Evolutionary conservation across 2,888 invertebrate species (phyloP).

Genomic region (Phyto melanocephala): DNA sequence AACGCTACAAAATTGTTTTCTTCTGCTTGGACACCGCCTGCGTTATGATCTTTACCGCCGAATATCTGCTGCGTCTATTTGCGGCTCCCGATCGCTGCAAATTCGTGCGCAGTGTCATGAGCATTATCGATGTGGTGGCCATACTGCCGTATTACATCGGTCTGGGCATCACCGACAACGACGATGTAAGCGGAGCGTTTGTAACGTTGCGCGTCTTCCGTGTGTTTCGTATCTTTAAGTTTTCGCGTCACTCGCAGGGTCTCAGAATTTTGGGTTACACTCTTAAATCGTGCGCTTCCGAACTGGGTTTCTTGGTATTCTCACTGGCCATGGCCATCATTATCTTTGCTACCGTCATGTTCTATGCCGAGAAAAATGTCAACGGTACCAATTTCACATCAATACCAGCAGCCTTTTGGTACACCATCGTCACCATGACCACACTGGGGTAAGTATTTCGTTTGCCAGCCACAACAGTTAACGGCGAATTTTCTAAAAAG

Average conservation of each 20-base stretch:
- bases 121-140: conserved; percentile 99
- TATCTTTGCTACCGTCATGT: conserved; percentile 99
- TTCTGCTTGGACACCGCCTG: conserved; percentile 99
- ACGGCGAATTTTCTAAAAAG: too few relatives aligned
- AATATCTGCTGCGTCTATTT: conserved; percentile 95
- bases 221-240: conserved; percentile 99
- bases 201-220: conserved; percentile 99
- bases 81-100: conserved; percentile 99
- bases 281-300: conserved; percentile 98
- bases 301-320: conserved; percentile 99
- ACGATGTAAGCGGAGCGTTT: conserved; percentile 99
- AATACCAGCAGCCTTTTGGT: conserved; percentile 99
- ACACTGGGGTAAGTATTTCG: conserved; percentile 94
- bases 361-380: conserved; percentile 99
- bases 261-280: conserved; percentile 99
- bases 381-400: conserved; percentile 98
- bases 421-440: conserved; percentile 99
- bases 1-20: conserved; percentile 98
- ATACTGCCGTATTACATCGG: conserved; percentile 99
- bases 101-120: conserved; percentile 99
- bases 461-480: background rate
- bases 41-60: conserved; percentile 99
- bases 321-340: conserved; percentile 99
- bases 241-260: conserved; percentile 99
- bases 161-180: conserved; percentile 97